Conservation (phyloP, 2,888 invertebrate genomes). For the Cordylochernes scorpioides region DNA sequence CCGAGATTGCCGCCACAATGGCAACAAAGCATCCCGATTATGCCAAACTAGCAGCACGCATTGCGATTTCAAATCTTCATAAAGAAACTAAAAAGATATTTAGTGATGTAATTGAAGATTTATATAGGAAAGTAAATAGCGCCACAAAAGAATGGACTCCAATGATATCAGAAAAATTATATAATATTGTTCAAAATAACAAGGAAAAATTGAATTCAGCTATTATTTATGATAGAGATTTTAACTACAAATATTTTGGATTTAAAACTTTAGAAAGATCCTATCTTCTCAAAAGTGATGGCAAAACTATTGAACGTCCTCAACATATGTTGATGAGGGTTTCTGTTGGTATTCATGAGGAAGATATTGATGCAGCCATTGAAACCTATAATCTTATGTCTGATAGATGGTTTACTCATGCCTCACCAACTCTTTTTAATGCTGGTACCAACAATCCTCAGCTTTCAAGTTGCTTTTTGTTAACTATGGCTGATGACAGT, state of each 20-base stretch:
- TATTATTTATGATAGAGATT: constrained; percentile 88
- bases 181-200: no score
- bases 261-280: constrained; percentile 91
- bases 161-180: constrained; percentile 65
- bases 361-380: constrained; percentile 69
- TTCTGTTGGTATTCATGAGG: constrained; percentile 77
- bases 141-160: constrained; percentile 43
- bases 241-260: constrained; percentile 92
- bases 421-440: constrained; percentile 85
- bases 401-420: constrained; percentile 85
- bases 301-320: constrained; percentile 57
- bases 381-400: constrained; percentile 87
- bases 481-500: constrained; percentile 80
- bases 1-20: constrained; percentile 94
- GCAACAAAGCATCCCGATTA: constrained; percentile 93
- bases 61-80: constrained; percentile 87
- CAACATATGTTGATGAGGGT: constrained; percentile 98
- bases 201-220: constrained; percentile 65
- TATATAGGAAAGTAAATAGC: constrained; percentile 46
- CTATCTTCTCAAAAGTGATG: constrained; percentile 67
- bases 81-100: constrained; percentile 90
- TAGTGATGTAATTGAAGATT: constrained; percentile 63
- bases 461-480: constrained; percentile 74
- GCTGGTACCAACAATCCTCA: constrained; percentile 75
- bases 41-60: constrained; percentile 38